Base-by-base conservation (phyloP, 2,797 vertebrate species). In the Sylvia borin region DNA sequence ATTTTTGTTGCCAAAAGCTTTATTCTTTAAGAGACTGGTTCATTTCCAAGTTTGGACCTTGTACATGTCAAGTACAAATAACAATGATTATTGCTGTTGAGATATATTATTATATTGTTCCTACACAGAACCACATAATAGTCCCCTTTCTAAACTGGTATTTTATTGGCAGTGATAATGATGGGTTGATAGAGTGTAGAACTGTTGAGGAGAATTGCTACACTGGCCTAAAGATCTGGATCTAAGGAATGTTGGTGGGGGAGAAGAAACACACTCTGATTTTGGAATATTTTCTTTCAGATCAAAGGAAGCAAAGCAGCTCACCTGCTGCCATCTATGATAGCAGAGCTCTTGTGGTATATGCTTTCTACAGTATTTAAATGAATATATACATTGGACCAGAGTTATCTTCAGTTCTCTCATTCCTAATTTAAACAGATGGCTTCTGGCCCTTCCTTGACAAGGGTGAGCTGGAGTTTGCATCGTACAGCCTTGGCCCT, bases 21-120 rank as follows among this genome's bases (percentile, higher is more conserved):
- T 88, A 27, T 65, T 58, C 65, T 53, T 61, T 58, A 80, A 85
- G 78, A 71, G 50, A 8, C 13, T 88, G 40, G 60, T 86, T 90
- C n/a, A 73, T 94, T 96, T 91, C 85, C 50, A 73, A 96, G 79
- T 90, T 90, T 88, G 72, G 68, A 74, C 55, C 50, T 68, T 66
- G 27, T 27, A 17, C 34, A 92, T 61, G 42, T 90, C 65, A 83
- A 78, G 54, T 57, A n/a, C 3, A 54, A 55, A 91, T 96, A 96
- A 85, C 50, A 78, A 57, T 88, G 48, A 77, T 93, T 93, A 79
- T 76, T 81, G 71, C 34, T 86, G 50, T 64, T 50, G 74, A 87
- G 48, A 40, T 71, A 36, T 92, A 53, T 84, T 60, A 90, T 93
- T 93, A 80, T n/a, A 54, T 42, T 86, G 75, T 87, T 89, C 58